Evolutionary conservation across 2,113 vertebrate genomes (phyloP).

Genomic region (Galbula dea): DNA sequence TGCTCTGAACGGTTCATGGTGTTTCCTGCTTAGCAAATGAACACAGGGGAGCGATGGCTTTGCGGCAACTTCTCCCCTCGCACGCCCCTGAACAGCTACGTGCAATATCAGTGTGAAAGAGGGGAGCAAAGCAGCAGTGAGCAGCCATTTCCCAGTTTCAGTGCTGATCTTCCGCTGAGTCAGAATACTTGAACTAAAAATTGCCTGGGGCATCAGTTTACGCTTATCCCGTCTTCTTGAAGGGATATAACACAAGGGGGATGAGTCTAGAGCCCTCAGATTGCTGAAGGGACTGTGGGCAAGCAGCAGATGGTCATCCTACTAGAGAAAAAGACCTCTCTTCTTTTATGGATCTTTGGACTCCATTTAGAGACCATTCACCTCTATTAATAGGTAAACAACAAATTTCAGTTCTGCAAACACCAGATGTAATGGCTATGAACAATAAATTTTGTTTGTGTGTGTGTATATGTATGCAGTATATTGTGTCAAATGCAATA

Average conservation of each 20-base stretch:
- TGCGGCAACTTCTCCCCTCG: neutral
- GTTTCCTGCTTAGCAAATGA: neutral
- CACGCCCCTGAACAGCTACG: neutral
- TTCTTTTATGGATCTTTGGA: neutral
- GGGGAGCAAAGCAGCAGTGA: neutral
- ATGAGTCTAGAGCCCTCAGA: neutral
- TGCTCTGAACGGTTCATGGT: rapidly evolving
- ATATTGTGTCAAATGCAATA: neutral
- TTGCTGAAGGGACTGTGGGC: neutral
- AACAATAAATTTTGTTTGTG: neutral
- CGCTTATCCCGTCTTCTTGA: neutral
- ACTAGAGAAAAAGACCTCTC: neutral
- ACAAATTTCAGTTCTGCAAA: neutral
- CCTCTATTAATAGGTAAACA: neutral
- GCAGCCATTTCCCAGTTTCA: neutral
- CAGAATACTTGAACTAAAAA: neutral
- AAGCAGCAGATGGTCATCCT: neutral
- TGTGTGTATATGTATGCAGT: neutral
- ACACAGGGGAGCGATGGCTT: rapidly evolving
- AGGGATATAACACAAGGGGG: neutral
- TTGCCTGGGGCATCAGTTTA: neutral
- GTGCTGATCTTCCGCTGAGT: neutral
- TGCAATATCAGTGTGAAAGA: neutral
- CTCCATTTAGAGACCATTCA: neutral
- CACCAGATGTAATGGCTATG: neutral